Evolutionary conservation across 2,113 vertebrate genomes (phyloP).

Genomic region (Sturnus vulgaris): DNA sequence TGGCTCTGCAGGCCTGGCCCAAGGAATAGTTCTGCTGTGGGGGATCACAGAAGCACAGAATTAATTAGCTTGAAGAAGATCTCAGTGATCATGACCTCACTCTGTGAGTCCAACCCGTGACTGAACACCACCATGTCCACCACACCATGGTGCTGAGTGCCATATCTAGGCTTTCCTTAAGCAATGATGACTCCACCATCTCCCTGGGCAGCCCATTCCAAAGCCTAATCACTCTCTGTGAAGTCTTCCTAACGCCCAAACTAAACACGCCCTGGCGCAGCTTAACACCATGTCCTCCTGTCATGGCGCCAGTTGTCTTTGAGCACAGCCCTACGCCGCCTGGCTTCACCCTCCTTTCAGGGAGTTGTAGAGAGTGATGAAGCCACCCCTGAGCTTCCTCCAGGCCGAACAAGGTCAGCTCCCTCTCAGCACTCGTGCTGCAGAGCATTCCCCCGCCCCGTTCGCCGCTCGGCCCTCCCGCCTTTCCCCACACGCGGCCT

Average conservation of each 20-base stretch:
- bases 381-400: not conserved
- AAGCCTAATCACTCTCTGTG: not conserved
- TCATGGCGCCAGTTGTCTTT: not conserved
- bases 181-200: not conserved
- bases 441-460: not conserved
- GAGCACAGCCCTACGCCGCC: not conserved
- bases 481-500: not conserved
- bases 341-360: not conserved
- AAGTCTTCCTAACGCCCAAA: not conserved
- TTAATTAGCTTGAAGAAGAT: not conserved
- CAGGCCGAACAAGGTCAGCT: not conserved
- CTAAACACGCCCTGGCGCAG: not conserved
- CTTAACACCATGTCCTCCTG: not conserved
- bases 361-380: not conserved
- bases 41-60: not conserved
- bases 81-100: too few relatives aligned
- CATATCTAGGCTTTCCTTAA: not conserved
- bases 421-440: accelerated
- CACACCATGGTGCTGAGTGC: not conserved
- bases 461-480: not conserved
- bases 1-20: not conserved
- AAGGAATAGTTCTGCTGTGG: not conserved
- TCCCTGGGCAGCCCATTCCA: not conserved
- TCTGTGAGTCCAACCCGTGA: accelerated
- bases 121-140: too few relatives aligned